Evolutionary conservation across 2,797 vertebrate species (phyloP).

Genomic region (Phalloptychus januarius): DNA sequence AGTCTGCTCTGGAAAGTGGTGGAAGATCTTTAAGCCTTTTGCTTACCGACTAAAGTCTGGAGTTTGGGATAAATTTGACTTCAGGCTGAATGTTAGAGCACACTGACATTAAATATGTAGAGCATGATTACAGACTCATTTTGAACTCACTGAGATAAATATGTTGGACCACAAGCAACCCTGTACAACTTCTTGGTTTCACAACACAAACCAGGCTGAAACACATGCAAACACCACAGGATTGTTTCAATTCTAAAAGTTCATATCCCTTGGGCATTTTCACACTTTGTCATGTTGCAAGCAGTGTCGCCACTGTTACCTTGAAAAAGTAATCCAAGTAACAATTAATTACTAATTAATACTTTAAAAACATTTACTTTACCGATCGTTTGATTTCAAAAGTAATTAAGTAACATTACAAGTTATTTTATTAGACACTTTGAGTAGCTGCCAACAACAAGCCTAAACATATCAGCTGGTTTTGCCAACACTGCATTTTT

Average conservation of each 20-base stretch:
- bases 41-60: background rate
- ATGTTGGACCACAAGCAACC: background rate
- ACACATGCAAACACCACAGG: background rate
- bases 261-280: background rate
- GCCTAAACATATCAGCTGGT: background rate
- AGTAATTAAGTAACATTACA: background rate
- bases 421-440: background rate
- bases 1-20: background rate
- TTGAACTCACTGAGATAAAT: background rate
- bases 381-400: background rate
- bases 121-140: background rate
- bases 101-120: background rate
- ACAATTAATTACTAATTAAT: background rate
- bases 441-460: background rate
- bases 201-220: background rate
- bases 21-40: background rate
- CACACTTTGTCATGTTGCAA: background rate
- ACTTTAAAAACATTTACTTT: background rate
- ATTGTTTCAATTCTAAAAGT: background rate
- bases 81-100: background rate
- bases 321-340: background rate
- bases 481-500: background rate
- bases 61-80: background rate
- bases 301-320: too few species aligned
- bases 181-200: background rate